phyloP scores from a whole-genome alignment of 2,797 vertebrate genomes.

The Channa striata region DNA sequence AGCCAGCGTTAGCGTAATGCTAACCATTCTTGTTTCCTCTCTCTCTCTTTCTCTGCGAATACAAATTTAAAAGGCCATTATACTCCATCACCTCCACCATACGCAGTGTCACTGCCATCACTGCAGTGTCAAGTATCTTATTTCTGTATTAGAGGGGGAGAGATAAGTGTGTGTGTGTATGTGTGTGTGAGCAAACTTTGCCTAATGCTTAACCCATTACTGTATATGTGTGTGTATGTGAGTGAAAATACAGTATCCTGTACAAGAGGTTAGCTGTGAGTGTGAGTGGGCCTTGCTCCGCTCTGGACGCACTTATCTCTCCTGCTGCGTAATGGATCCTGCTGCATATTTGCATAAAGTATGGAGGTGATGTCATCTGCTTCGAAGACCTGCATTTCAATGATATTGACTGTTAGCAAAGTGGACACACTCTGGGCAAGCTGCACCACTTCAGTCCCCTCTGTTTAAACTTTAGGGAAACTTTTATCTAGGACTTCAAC shows the following conservation, averaged over 20 bases:
- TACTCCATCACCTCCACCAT: constrained; percentile 90
- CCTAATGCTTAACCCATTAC: constrained; percentile 13
- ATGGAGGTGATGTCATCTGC: constrained; percentile 72
- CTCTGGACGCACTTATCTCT: constrained; percentile 77
- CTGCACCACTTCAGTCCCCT: constrained; percentile 41
- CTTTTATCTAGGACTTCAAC: constrained; percentile 25
- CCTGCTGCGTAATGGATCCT: constrained; percentile 76
- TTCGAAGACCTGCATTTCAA: constrained; percentile 66
- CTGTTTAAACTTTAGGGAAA: constrained; percentile 51
- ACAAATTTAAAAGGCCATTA: constrained; percentile 97
- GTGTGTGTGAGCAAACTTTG: constrained; percentile 45
- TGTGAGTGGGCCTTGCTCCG: constrained; percentile 78
- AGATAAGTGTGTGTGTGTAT: constrained; percentile 70
- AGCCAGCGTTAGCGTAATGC: constrained; percentile 63
- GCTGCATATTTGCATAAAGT: constrained; percentile 75
- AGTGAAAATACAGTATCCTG: constrained; percentile 53
- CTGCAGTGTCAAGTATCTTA: constrained; percentile 91
- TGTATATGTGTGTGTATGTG: constrained; percentile 32
- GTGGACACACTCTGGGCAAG: constrained; percentile 62
- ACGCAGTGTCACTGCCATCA: constrained; percentile 89
- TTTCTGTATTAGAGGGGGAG: constrained; percentile 84
- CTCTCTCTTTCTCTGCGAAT: constrained; percentile 81
- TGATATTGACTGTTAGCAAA: constrained; percentile 64
- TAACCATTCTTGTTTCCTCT: constrained; percentile 85
- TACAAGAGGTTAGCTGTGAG: constrained; percentile 71